Base-by-base conservation (phyloP, 2,888 invertebrate genomes). In the Brachyopa scutellaris region DNA sequence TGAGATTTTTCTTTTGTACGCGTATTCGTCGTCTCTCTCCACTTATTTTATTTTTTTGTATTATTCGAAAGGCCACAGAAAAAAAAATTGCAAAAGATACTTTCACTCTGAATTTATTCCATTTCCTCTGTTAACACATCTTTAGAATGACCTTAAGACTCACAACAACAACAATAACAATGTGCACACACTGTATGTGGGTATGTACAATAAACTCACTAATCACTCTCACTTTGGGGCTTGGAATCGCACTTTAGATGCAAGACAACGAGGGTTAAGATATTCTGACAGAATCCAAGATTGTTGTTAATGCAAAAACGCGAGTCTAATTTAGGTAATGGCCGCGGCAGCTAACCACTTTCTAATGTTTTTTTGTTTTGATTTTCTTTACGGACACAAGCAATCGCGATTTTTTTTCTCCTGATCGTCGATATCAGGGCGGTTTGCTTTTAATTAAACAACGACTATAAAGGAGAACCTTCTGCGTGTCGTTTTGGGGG, bases 71-170 rank as follows among this genome's bases (percentile, higher is more conserved):
- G 64, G 64, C 77, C 51, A 66, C 67, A 51, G 7, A 42, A 23
- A 62, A 62, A 36, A 33, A 31, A 73, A 51, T 62, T 49, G 61
- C 33, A 82, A 61, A 82, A 76, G 47, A 66, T 77, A 77, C 82
- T 82, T 82, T 82, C 82, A 82, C 82, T 82, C 49, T 57, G 70
- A 64, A 31, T 64, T 74, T 29, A 36, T 59, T 70, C 23, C 69
- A 80, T 80, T 80, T 80, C 80, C 76, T 80, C 69, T 62, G 61
- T 76, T 70, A 70, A 76, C 80, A 82, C 80, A 82, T 66, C 79
- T 67, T 47, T 80, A 64, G 74, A 74, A 80, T 72, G 77, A 76
- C 66, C 82, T 76, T 77, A 70, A 47, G 62, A 42, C 38, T 17
- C n/a, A 61, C 67, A 67, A 67, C 38, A 72, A 36, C 31, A 53